Conservation (phyloP, 2,113 vertebrate genomes). For the Aspidoscelis tigris region DNA sequence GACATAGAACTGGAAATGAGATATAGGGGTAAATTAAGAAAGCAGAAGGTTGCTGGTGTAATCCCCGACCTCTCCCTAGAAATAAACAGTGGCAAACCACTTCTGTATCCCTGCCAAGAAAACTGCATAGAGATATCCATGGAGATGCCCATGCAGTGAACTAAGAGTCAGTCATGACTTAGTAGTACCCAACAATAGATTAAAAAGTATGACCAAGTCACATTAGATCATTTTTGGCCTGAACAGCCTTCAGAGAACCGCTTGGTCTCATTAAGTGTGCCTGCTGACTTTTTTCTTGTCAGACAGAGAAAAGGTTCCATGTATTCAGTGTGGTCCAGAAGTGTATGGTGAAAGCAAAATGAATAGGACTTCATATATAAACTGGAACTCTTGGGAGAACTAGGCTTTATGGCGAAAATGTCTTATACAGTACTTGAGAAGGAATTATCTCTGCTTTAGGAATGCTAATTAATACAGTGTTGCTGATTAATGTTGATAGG, state of each 20-base stretch:
- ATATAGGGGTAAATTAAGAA: not conserved
- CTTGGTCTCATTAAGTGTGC: not conserved
- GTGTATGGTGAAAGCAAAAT: not conserved
- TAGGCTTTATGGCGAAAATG: not conserved
- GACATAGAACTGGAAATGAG: not conserved
- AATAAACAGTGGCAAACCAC: too few species aligned
- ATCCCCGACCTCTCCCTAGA: too few species aligned
- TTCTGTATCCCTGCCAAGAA: too few species aligned
- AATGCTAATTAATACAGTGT: too few species aligned
- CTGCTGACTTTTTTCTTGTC: not conserved
- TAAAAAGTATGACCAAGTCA: too few species aligned
- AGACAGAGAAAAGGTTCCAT: not conserved
- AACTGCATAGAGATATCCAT: too few species aligned
- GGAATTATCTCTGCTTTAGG: too few species aligned
- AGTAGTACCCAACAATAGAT: too few species aligned
- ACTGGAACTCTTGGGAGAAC: not conserved
- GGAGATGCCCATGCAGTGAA: too few species aligned
- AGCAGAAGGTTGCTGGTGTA: too few species aligned
- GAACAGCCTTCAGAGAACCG: not conserved
- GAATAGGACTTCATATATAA: not conserved
- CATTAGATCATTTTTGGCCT: not conserved
- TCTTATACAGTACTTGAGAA: not conserved
- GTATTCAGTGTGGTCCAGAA: not conserved
- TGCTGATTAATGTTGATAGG: too few species aligned
- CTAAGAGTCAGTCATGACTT: too few species aligned